Percentiles rank a stretch among this genome's conserved stretches.
Evolutionary conservation across 2,888 invertebrate genomes (phyloP).

Genomic region (Trypoxylon attenuatum): DNA sequence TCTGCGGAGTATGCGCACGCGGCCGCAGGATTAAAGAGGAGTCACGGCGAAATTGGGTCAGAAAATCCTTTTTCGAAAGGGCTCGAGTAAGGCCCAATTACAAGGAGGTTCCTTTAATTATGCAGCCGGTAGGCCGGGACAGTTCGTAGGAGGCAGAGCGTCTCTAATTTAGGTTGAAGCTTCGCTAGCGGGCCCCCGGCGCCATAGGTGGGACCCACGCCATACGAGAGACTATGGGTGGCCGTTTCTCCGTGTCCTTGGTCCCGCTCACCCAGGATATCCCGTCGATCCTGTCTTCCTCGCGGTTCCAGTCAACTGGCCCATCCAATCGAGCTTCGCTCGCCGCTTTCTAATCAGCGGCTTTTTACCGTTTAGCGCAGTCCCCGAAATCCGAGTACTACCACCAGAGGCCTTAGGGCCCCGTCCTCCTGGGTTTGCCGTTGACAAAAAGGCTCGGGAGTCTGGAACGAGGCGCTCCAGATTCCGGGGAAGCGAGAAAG

Average conservation of each 20-base stretch:
- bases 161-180: conserved; percentile 71
- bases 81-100: conserved; percentile 64
- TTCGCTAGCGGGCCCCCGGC: conserved; percentile 67
- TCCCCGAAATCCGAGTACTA: no score
- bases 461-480: conserved; percentile 2
- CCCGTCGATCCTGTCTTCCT: conserved; percentile 52
- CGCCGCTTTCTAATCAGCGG: conserved; percentile 56
- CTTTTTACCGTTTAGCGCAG: conserved; percentile 45
- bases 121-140: conserved; percentile 66
- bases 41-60: no score
- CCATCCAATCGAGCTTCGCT: conserved; percentile 37
- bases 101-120: conserved; percentile 71
- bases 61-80: no score
- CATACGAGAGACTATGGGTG: conserved; percentile 63
- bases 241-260: conserved; percentile 68
- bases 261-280: conserved; percentile 59
- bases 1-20: no score
- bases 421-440: no score
- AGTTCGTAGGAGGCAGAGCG: conserved; percentile 63
- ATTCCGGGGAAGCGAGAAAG: conserved; percentile 22
- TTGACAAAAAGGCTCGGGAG: neutral
- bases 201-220: conserved; percentile 69
- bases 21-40: no score
- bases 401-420: no score
- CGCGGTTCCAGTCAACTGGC: conserved; percentile 33